Conservation (phyloP, 2,113 vertebrate genomes). For the Gallinago undulata region DNA sequence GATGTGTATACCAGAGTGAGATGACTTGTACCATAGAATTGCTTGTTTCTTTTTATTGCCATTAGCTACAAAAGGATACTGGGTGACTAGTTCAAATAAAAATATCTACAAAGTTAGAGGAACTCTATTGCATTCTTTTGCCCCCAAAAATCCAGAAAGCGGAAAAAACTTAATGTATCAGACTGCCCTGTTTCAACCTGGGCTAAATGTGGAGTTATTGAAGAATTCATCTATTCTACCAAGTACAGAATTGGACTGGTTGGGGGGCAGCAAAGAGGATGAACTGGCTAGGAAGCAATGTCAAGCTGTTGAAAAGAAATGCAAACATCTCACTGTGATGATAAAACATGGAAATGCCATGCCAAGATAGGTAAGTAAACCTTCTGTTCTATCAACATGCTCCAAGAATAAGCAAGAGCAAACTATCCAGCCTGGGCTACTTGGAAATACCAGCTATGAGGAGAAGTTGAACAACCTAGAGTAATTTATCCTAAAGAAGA, state of each 20-base stretch:
- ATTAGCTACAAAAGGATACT: background rate
- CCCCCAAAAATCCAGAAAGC: background rate
- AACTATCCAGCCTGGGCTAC: background rate
- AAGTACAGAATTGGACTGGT: background rate
- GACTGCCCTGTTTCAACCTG: background rate
- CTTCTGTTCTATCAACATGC: background rate
- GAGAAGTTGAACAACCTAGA: constrained; percentile 3
- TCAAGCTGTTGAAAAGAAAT: background rate
- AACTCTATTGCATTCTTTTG: background rate
- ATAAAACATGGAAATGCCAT: constrained; percentile 17
- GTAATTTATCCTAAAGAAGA: constrained; percentile 49
- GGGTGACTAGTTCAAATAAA: background rate
- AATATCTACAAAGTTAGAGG: background rate
- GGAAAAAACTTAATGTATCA: background rate
- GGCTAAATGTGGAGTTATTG: background rate
- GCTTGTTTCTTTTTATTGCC: background rate
- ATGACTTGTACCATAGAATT: background rate
- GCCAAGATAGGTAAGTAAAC: constrained; percentile 14
- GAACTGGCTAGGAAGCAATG: background rate
- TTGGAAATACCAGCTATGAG: background rate
- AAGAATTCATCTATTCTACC: background rate
- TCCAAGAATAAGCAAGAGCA: background rate
- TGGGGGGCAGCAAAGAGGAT: background rate
- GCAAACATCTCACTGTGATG: background rate
- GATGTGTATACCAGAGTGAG: background rate